phyloP scores from a whole-genome alignment of 2,797 vertebrate genomes.

The Phataginus tricuspis region DNA sequence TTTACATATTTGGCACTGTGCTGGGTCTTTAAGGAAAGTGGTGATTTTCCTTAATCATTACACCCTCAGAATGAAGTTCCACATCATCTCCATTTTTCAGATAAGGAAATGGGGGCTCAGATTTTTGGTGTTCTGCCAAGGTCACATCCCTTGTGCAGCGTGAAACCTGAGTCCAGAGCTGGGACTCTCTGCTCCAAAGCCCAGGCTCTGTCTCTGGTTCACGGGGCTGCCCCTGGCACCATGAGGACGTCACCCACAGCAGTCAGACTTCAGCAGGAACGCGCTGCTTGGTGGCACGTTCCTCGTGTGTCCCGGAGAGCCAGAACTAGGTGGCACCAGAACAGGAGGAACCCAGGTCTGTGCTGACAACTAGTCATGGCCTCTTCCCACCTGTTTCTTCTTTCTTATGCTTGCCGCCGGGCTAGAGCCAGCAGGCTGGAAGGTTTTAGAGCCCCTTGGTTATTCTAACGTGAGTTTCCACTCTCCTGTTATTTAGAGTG shows the following conservation, averaged over 20 bases:
- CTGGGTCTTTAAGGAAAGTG: not conserved
- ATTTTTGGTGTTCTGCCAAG: not conserved
- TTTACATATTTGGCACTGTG: rapidly evolving
- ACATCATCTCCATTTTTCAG: not conserved
- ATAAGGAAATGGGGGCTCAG: not conserved
- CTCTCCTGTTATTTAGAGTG: not conserved
- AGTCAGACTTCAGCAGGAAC: not conserved
- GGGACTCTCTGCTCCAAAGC: rapidly evolving
- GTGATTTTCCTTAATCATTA: not conserved
- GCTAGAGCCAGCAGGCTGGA: not conserved
- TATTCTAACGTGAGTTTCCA: not conserved
- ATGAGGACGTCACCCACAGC: too few species aligned
- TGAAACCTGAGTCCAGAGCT: not conserved
- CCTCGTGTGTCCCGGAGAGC: rapidly evolving
- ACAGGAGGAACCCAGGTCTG: not conserved
- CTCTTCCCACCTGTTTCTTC: not conserved
- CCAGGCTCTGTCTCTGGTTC: not conserved
- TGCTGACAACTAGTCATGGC: rapidly evolving
- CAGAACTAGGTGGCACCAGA: not conserved
- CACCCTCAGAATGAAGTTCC: not conserved
- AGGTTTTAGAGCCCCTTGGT: not conserved
- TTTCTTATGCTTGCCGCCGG: not conserved
- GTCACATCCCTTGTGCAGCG: not conserved
- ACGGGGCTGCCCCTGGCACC: not conserved
- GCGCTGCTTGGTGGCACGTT: too few species aligned